A percentile compares a stretch with the other conserved stretches of the same genome.
Evolutionary conservation across 2,113 vertebrate species (phyloP).

Genomic region (Caretta caretta): DNA sequence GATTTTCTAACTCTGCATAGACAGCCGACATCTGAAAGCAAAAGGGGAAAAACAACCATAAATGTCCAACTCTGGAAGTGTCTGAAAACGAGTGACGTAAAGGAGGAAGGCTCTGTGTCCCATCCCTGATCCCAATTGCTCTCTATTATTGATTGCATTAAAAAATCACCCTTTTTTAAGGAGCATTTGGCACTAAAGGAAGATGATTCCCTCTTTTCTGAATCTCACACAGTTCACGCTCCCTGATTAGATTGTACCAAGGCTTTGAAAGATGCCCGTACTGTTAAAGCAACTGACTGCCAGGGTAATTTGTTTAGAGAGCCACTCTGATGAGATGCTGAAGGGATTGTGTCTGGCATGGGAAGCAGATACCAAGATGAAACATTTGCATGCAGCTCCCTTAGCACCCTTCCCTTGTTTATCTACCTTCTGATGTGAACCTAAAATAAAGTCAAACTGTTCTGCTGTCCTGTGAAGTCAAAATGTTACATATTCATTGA

Average conservation of each 20-base stretch:
- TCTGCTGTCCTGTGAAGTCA: accelerated
- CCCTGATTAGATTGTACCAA: neutral
- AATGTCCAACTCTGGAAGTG: accelerated
- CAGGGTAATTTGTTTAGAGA: neutral
- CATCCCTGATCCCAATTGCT: accelerated
- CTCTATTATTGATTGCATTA: neutral
- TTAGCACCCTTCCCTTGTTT: accelerated
- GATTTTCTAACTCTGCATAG: conserved; percentile 93
- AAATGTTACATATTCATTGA: accelerated
- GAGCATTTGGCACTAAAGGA: neutral
- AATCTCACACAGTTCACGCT: neutral
- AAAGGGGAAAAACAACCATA: neutral
- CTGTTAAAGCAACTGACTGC: neutral
- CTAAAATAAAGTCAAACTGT: accelerated
- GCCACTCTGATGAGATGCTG: accelerated
- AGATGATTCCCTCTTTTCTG: neutral
- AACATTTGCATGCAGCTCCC: neutral
- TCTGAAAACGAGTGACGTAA: neutral
- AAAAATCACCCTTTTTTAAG: neutral
- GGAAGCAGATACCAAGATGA: neutral
- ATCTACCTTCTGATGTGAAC: neutral
- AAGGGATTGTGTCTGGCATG: neutral
- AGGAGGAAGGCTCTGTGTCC: accelerated
- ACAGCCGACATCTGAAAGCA: conserved; percentile 91
- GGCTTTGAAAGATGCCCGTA: neutral